Conservation (phyloP, 2,113 vertebrate species). For the Baryphthengus martii region DNA sequence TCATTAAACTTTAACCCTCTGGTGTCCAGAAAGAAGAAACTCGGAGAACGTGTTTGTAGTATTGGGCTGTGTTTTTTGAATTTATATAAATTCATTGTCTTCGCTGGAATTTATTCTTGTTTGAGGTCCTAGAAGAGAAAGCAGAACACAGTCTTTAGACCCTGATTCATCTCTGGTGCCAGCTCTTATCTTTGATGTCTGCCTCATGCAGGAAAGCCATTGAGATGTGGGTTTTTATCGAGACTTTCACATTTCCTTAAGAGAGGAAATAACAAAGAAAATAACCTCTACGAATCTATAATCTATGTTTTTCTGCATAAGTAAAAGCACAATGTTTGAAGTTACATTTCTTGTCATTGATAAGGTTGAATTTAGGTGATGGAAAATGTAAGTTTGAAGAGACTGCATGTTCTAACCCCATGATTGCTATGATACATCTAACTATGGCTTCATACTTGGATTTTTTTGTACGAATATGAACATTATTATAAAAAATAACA, state of each 20-base stretch:
- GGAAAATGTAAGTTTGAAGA: background rate
- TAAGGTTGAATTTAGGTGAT: background rate
- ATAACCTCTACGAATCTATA: background rate
- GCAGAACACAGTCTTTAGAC: background rate
- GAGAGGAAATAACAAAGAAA: background rate
- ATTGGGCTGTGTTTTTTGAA: background rate
- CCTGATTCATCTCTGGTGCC: background rate
- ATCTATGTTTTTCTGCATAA: background rate
- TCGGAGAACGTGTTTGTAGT: background rate
- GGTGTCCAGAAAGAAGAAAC: background rate
- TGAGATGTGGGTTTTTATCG: background rate
- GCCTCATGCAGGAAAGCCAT: background rate
- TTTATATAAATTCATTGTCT: background rate
- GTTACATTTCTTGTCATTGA: background rate
- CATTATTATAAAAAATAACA: background rate
- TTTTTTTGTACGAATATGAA: background rate
- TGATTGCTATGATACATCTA: background rate
- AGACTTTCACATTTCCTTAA: background rate
- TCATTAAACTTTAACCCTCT: background rate
- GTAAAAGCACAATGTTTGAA: background rate
- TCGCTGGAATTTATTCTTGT: background rate
- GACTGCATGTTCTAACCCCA: background rate
- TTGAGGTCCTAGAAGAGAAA: background rate
- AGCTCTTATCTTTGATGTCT: constrained; percentile 24
- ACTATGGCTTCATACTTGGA: background rate